phyloP scores from a whole-genome alignment of 1,140 invertebrate genomes.

The Heliconius congener region DNA sequence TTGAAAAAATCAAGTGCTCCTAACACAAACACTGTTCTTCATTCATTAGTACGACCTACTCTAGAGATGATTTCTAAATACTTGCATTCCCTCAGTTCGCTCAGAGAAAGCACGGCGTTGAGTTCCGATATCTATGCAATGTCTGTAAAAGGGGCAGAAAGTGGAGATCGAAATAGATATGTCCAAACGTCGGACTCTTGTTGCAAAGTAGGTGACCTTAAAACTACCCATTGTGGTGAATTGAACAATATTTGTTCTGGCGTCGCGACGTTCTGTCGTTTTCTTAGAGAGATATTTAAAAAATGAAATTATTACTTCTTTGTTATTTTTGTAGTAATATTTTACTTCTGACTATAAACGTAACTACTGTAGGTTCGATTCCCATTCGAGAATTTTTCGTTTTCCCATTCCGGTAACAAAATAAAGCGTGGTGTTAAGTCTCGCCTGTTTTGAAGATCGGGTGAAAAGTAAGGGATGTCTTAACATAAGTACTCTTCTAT shows the following conservation, averaged over 20 bases:
- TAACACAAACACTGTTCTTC: too few relatives aligned
- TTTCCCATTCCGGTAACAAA: too few relatives aligned
- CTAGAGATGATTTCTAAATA: background rate
- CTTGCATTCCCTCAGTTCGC: background rate
- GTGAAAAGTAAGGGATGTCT: too few relatives aligned
- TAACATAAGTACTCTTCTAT: too few relatives aligned
- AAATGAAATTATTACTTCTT: too few relatives aligned
- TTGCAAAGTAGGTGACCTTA: constrained; percentile 6
- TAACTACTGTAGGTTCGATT: too few relatives aligned
- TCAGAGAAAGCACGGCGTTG: background rate
- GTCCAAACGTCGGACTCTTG: background rate
- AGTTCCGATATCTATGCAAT: background rate
- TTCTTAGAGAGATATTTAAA: background rate
- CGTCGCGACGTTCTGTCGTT: background rate
- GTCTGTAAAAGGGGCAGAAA: background rate
- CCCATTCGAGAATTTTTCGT: too few relatives aligned
- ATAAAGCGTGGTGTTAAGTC: too few relatives aligned
- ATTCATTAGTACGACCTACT: background rate
- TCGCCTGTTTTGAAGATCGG: too few relatives aligned
- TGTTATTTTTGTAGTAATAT: too few relatives aligned
- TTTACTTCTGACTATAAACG: too few relatives aligned
- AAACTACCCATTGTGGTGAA: constrained; percentile 2
- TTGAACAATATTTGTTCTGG: constrained; percentile 6
- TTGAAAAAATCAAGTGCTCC: background rate
- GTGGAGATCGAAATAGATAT: background rate